Conservation (phyloP, 2,113 vertebrate genomes). For the Malaclemys terrapin region DNA sequence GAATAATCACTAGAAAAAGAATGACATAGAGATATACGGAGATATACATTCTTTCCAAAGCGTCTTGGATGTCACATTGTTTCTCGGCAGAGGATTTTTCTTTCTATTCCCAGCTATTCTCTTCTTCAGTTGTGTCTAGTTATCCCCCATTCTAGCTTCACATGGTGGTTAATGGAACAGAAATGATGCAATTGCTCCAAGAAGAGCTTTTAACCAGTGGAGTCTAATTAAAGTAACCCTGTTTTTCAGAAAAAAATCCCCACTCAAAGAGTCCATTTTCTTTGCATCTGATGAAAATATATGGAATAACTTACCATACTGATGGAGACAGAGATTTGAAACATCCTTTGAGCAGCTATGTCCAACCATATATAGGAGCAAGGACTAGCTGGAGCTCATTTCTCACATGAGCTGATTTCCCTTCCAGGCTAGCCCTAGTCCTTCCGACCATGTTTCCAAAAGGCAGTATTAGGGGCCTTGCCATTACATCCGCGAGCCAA, state of each 20-base stretch:
- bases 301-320: slow-evolving; percentile 45
- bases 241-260: background rate
- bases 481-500: background rate
- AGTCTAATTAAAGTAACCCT: slow-evolving; percentile 57
- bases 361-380: slow-evolving; percentile 40
- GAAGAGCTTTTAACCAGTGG: slow-evolving; percentile 47
- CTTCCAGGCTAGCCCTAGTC: slow-evolving; percentile 35
- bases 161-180: slow-evolving; percentile 58
- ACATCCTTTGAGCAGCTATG: slow-evolving; percentile 46
- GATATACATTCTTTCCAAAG: background rate
- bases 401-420: slow-evolving; percentile 62
- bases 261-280: slow-evolving; percentile 5
- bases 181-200: slow-evolving; percentile 54
- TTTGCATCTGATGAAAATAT: slow-evolving; percentile 49
- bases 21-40: background rate
- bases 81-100: background rate
- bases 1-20: background rate
- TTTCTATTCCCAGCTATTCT: slow-evolving; percentile 39
- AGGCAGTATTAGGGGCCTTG: slow-evolving; percentile 57
- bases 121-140: slow-evolving; percentile 10
- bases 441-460: slow-evolving; percentile 29
- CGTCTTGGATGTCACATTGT: background rate
- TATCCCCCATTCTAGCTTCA: slow-evolving; percentile 22
- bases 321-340: slow-evolving; percentile 56
- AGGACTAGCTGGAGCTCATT: slow-evolving; percentile 62